Evolutionary conservation across 2,113 vertebrate species (phyloP).

Genomic region (Catharus fuscescens): DNA sequence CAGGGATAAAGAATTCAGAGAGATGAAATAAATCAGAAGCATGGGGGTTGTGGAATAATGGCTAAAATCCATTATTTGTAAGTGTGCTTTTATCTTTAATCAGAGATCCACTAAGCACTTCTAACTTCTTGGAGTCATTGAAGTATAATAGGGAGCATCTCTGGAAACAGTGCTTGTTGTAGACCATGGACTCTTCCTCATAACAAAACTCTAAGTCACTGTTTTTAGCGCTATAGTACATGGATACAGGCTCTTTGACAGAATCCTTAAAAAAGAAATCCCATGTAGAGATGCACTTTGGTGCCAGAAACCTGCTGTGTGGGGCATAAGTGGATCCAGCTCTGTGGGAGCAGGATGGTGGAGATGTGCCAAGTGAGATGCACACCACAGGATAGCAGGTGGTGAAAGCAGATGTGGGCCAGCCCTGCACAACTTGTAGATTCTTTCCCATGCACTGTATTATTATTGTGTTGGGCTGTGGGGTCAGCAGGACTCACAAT

Average conservation of each 20-base stretch:
- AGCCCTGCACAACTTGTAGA: not conserved
- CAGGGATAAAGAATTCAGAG: not conserved
- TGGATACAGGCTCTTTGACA: not conserved
- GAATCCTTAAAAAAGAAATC: not conserved
- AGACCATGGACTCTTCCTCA: not conserved
- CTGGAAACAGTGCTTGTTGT: not conserved
- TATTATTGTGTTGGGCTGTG: not conserved
- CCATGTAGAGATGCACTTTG: not conserved
- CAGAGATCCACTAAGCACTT: not conserved
- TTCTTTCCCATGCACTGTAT: too few relatives aligned
- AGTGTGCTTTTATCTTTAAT: not conserved
- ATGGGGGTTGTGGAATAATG: not conserved
- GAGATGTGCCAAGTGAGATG: fast-evolving
- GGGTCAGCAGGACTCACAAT: not conserved
- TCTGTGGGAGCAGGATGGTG: not conserved
- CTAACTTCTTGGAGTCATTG: not conserved
- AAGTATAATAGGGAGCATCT: not conserved
- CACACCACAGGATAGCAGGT: not conserved
- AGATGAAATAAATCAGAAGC: not conserved
- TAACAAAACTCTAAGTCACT: not conserved
- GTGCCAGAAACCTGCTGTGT: not conserved
- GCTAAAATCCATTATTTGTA: not conserved
- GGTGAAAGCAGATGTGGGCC: not conserved
- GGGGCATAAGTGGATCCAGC: not conserved
- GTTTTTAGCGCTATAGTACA: not conserved